These are phyloP conservation scores for Tenebrosternarchus preto DNA, from an alignment of 2,113 vertebrate genomes.

Conservation along the genomic window DNA sequence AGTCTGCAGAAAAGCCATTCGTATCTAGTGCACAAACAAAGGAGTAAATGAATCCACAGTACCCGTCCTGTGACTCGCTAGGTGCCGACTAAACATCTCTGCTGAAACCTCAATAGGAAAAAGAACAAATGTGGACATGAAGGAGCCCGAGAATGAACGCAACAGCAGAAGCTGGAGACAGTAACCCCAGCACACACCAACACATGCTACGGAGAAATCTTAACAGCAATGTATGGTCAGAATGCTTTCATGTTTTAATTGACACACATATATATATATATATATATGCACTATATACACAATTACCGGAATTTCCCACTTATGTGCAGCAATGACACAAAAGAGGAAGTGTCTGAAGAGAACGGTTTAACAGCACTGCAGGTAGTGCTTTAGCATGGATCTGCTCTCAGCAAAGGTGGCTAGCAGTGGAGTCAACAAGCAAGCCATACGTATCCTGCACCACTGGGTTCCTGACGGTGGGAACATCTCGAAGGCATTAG, in stretches of 20 bases:
- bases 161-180: neutral
- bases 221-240: neutral
- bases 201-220: neutral
- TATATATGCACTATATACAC: no score
- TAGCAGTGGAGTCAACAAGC: neutral
- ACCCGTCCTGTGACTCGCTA: constrained; percentile 35
- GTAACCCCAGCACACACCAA: neutral
- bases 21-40: constrained; percentile 17
- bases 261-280: neutral
- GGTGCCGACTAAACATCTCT: constrained; percentile 16
- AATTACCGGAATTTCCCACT: neutral
- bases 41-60: constrained; percentile 22
- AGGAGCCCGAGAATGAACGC: constrained; percentile 32
- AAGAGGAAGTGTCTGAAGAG: constrained; percentile 20
- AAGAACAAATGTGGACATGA: constrained; percentile 12
- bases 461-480: neutral
- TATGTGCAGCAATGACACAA: neutral
- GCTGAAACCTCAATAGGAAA: constrained; percentile 32
- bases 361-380: neutral
- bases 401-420: neutral
- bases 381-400: neutral
- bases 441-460: neutral
- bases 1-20: neutral
- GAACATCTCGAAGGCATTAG: neutral
- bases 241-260: neutral